A percentile compares a stretch with the other conserved stretches of the same genome.
Conservation (phyloP, 2,797 vertebrate species). For the Arctocebus calabarensis region DNA sequence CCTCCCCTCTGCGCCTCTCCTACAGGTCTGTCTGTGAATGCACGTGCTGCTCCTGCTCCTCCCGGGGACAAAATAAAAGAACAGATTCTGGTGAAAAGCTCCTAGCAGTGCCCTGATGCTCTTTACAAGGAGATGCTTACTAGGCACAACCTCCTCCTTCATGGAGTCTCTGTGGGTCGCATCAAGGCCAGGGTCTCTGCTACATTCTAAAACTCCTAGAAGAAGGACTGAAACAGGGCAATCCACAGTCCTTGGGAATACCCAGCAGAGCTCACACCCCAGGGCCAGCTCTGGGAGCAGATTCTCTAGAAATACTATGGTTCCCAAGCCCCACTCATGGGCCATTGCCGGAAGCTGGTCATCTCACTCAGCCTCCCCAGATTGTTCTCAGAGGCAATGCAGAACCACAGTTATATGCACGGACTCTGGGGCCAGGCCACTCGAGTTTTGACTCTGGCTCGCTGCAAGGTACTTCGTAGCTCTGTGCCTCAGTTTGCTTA, state of each 20-base stretch:
- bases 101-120: neutral
- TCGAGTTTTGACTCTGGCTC: neutral
- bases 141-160: neutral
- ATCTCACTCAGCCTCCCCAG: neutral
- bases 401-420: fast-evolving
- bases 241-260: fast-evolving
- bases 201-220: neutral
- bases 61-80: neutral
- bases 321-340: neutral
- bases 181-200: neutral
- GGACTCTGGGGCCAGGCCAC: neutral
- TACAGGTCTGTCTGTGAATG: neutral
- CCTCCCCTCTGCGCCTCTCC: neutral
- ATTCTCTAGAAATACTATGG: neutral
- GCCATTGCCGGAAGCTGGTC: too few relatives aligned
- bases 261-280: neutral
- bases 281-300: neutral
- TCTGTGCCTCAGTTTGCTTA: neutral
- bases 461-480: neutral
- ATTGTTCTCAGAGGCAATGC: neutral
- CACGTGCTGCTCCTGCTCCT: neutral
- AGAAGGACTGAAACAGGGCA: neutral
- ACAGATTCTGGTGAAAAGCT: neutral
- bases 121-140: too few relatives aligned
- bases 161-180: neutral